phyloP scores from a whole-genome alignment of 2,888 invertebrate genomes.

The Drosophila borealis region DNA sequence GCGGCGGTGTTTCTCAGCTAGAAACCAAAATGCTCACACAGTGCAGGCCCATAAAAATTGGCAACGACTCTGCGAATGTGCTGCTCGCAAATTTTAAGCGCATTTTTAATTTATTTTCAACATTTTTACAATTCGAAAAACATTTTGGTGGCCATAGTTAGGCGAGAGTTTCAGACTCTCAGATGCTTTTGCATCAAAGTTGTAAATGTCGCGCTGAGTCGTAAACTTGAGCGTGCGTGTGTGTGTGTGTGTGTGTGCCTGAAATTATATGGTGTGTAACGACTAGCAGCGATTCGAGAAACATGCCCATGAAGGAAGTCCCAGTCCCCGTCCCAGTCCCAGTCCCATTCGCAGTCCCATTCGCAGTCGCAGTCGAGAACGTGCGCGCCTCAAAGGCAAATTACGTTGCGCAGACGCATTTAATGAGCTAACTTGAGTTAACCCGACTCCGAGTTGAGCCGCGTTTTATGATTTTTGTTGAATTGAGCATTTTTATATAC shows the following conservation, averaged over 20 bases:
- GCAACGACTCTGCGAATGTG: conserved; percentile 35
- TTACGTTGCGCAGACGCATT: conserved; percentile 80
- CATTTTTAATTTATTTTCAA: conserved; percentile 76
- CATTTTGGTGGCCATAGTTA: conserved; percentile 47
- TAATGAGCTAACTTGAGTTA: conserved; percentile 65
- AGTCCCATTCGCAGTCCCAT: conserved; percentile 21
- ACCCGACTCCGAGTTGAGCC: conserved; percentile 18
- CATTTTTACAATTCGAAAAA: conserved; percentile 75
- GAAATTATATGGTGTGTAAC: conserved; percentile 67
- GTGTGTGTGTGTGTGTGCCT: conserved; percentile 5
- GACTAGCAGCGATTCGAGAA: conserved; percentile 50
- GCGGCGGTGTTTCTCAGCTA: conserved; percentile 26
- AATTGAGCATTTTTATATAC: conserved; percentile 30
- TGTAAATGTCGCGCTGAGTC: conserved; percentile 82
- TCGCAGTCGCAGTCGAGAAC: conserved; percentile 47
- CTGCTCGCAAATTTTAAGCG: conserved; percentile 58
- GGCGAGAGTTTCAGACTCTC: conserved; percentile 32
- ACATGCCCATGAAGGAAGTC: conserved; percentile 45
- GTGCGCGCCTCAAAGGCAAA: conserved; percentile 71
- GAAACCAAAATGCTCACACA: conserved; percentile 62
- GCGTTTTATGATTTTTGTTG: conserved; percentile 60
- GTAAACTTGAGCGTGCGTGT: conserved; percentile 66
- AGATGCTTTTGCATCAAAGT: conserved; percentile 69
- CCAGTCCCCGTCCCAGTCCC: conserved; percentile 14
- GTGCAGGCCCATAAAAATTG: conserved; percentile 51